A percentile compares a stretch with the other conserved stretches of the same genome.
Evolutionary conservation across 2,888 invertebrate species (phyloP).

Genomic region (Odontocolon sp.): DNA sequence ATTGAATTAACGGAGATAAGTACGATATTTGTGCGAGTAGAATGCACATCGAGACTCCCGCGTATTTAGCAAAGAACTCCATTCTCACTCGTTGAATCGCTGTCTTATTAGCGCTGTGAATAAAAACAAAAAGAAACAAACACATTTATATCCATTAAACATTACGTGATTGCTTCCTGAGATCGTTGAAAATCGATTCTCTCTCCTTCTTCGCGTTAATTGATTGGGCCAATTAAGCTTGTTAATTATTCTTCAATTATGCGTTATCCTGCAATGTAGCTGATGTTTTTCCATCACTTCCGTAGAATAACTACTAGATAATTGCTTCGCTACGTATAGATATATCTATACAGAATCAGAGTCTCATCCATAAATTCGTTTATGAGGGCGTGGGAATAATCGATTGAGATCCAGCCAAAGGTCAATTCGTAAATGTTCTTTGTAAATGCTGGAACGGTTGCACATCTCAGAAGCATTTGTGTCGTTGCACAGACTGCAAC

Average conservation of each 20-base stretch:
- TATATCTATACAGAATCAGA: neutral
- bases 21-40: too few species aligned
- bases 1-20: too few species aligned
- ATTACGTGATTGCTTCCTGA: constrained; percentile 18
- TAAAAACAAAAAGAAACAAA: constrained; percentile 15
- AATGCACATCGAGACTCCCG: neutral
- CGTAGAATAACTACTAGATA: constrained; percentile 1
- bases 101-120: constrained; percentile 18
- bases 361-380: constrained; percentile 42
- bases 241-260: constrained; percentile 60
- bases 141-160: constrained; percentile 37
- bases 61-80: neutral
- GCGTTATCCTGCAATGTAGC: constrained; percentile 18
- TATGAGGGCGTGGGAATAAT: constrained; percentile 49
- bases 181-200: constrained; percentile 13
- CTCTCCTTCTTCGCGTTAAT: constrained; percentile 58
- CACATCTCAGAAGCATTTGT: constrained; percentile 11
- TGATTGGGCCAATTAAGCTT: constrained; percentile 62
- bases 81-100: constrained; percentile 17
- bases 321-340: neutral
- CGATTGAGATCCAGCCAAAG: constrained; percentile 43
- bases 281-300: constrained; percentile 30
- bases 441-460: constrained; percentile 10
- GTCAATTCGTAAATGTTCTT: constrained; percentile 34
- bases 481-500: neutral